Evolutionary conservation across 2,888 invertebrate genomes (phyloP), one percentile per base, ranked within the genome.

Genomic region (Periphyllus acericola): DNA sequence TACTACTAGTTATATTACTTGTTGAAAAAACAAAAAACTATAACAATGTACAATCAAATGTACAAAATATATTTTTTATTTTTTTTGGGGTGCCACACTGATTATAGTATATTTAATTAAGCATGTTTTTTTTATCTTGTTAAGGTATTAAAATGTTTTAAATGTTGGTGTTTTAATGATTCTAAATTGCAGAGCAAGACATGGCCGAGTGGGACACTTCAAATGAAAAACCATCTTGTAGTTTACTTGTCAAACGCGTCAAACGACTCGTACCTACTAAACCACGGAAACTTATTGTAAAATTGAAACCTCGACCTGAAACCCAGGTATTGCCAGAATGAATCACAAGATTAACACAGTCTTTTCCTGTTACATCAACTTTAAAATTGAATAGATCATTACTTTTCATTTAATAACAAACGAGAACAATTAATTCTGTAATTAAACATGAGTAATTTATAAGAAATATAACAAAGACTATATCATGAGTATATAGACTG

Each of bases 301-400:
- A 71, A 71, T 9, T n/a, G n/a, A 55, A 52, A 78, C 32, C 55
- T 78, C 32, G 32, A 78, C 66, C 36, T 3, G 40, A 21, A 25
- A 1, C 66, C 8, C 34, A 80, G 66, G 36, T 32, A 34, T 78
- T 46, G 46, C 25, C 81, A 46, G 21, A 81, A 14, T 6, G 0
- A 46, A 46, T 32, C 8, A 46, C 21, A 9, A 66, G n/a, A 66
- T 29, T 40, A 11, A n/a, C n/a, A n/a, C n/a, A n/a, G n/a, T 66
- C 40, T 9, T 2, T 40, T 8, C 46, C 14, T 11, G 71, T 55
- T 52, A 71, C 71, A 55, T 52, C 82, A 25, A 17, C 25, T 25
- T 52, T 72, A 19, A 72, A 55, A 52, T 25, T 34, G 9, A 34
- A 83, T 83, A 9, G 83, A 83, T 19, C 72, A 72, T 17, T 83